A percentile compares a stretch with the other conserved stretches of the same genome.
Conservation (phyloP, 2,113 vertebrate species). For the Elachura formosa region DNA sequence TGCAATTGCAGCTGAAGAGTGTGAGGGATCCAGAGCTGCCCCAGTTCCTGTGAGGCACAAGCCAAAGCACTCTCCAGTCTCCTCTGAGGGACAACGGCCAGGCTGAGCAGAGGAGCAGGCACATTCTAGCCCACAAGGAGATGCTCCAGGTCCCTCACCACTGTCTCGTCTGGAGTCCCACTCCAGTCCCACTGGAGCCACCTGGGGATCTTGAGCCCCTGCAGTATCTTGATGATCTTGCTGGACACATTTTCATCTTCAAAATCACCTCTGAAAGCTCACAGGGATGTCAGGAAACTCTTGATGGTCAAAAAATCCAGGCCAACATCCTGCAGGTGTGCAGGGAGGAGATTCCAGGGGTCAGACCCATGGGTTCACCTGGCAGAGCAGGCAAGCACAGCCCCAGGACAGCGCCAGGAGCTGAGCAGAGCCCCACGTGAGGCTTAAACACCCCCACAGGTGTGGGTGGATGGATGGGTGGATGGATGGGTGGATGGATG, state of each 20-base stretch:
- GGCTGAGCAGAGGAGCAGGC: background rate
- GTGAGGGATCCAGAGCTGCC: background rate
- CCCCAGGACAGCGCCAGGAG: rapidly evolving
- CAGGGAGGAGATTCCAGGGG: background rate
- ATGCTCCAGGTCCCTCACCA: background rate
- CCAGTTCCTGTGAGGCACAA: background rate
- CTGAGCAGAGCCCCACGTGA: background rate
- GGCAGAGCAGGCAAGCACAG: background rate
- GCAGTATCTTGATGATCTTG: background rate
- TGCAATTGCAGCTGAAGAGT: background rate
- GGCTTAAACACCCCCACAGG: background rate
- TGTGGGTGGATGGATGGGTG: background rate
- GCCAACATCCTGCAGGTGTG: background rate
- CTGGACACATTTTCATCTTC: background rate
- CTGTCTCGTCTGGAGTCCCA: background rate
- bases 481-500: too few species aligned
- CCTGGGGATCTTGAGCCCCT: background rate
- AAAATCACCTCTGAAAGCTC: background rate
- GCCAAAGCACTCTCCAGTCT: background rate
- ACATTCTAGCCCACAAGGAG: background rate
- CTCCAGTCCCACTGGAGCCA: background rate
- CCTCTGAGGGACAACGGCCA: background rate
- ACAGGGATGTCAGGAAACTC: background rate
- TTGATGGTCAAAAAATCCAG: background rate
- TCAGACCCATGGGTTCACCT: rapidly evolving